Base-by-base conservation (phyloP, 2,797 vertebrate species). In the Odontamblyopus rebecca region DNA sequence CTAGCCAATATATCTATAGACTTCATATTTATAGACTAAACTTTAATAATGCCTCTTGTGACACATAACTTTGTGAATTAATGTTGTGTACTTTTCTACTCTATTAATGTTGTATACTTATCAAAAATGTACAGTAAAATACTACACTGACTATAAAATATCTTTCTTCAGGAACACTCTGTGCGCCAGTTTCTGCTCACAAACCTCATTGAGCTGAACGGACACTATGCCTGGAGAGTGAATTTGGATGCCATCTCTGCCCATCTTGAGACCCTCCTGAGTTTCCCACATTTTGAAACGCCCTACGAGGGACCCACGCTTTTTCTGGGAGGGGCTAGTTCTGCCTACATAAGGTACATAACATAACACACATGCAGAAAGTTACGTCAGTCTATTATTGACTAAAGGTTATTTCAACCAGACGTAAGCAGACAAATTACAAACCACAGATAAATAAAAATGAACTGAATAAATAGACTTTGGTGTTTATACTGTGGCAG, bases 111-210 rank as follows among this genome's bases (percentile, higher is more conserved):
- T 23, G 23, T 23, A 38, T 38, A 9, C 35, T 23, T 38, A 38
- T 38, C 35, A 38, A 38, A 38, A 8, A 38, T 9, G 1, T 38
- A 9, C 35, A 38, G 2, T 38, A 38, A 38, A 9, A 38, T 38
- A 38, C 35, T 16, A 18, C 18, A 50, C 48, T 50, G 16, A 23
- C 26, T 27, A 27, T 27, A 27, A 27, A 29, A 60, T 30, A 62
- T 62, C 8, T 26, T 27, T 19, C 60, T 59, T 8, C 82, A 99
- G 98, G 92, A 95, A 48, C 80, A 82, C 0, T 90, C 93, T 0
- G 85, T 96, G 44, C 94, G 97, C 41, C 94, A 96, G 88, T 97
- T 96, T 85, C 91, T 99, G 48, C 93, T 99, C 70, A 97, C 96
- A 53, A 99, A 99, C 88, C 89, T 99, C 84, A 93, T 96, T 76